A percentile compares a stretch with the other conserved stretches of the same genome.
Conservation (phyloP, 2,113 vertebrate species). For the Aix galericulata region DNA sequence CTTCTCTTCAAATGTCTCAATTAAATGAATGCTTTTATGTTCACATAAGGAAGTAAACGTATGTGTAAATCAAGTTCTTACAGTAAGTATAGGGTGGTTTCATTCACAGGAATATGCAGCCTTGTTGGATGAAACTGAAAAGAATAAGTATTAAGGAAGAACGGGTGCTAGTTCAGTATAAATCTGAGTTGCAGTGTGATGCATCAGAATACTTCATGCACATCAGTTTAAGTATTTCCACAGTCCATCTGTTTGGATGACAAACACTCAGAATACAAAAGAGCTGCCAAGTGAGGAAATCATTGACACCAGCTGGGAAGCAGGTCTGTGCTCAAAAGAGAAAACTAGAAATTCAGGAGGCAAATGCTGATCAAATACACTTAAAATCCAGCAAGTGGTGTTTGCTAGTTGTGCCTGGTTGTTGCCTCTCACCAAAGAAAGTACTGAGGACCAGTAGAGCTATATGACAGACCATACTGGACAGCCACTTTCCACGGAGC, state of each 20-base stretch:
- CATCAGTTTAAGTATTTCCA: neutral
- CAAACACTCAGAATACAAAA: neutral
- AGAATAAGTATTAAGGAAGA: neutral
- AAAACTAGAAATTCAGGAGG: neutral
- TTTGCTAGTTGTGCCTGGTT: neutral
- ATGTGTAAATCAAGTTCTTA: neutral
- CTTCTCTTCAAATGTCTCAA: neutral
- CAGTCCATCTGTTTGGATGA: neutral
- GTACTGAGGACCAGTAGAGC: neutral
- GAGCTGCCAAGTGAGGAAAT: neutral
- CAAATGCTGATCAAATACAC: neutral
- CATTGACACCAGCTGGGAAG: neutral
- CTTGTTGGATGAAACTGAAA: neutral
- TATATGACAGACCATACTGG: rapidly evolving
- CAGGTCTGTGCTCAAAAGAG: neutral
- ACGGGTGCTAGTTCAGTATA: neutral
- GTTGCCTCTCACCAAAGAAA: neutral
- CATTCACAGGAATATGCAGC: neutral
- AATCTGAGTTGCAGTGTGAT: neutral
- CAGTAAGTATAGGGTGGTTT: neutral
- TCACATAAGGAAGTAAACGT: neutral
- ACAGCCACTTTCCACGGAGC: neutral
- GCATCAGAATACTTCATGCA: neutral
- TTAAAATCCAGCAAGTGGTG: neutral
- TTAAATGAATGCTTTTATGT: neutral